Evolutionary conservation across 2,888 invertebrate species (phyloP), one percentile per base, ranked within the genome.

Genomic region (Onthophagus sagittarius): DNA sequence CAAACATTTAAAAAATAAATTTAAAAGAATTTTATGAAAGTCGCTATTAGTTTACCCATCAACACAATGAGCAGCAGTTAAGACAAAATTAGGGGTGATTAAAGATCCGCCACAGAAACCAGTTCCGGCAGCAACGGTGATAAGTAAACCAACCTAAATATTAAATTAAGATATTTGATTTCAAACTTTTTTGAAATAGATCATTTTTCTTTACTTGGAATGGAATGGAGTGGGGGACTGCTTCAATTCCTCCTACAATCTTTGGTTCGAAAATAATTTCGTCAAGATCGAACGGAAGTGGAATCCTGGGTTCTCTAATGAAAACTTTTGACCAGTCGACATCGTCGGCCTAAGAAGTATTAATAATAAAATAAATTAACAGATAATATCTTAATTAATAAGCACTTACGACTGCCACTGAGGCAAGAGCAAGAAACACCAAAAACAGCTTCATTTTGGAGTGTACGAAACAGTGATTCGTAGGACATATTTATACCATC

Each of bases 71-170:
- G 88, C 88, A 0, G 88, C 88, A 0, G 88, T 88, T 63, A 88
- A 78, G 70, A 88, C 84, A 86, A 86, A 87, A 76, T 86, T 83
- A 5, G 78, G 82, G 73, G 85, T 83, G 5, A 88, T 79, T 13
- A 88, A 82, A 0, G 87, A 84, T 0, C 87, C 88, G 0, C 88
- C 88, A 75, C 88, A 88, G 83, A 88, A 88, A 0, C 87, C 87
- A 31, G 86, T 76, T 73, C 85, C 85, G 5, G 64, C 70, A 6
- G 74, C 62, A 15, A 62, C 72, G 31, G 70, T 74, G 67, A 78
- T 73, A 7, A 77, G 63, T 7, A 77, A 63, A 23, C 62, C 78
- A 74, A 78, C 74, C 74, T 74, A 32, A 64, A 23, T 3, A 23
- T 23, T n/a, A 69, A 31, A 15, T 4, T 7, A 69, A 64, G 23